Conservation (phyloP, 2,113 vertebrate genomes). For the Psilopsiagon aymara region DNA sequence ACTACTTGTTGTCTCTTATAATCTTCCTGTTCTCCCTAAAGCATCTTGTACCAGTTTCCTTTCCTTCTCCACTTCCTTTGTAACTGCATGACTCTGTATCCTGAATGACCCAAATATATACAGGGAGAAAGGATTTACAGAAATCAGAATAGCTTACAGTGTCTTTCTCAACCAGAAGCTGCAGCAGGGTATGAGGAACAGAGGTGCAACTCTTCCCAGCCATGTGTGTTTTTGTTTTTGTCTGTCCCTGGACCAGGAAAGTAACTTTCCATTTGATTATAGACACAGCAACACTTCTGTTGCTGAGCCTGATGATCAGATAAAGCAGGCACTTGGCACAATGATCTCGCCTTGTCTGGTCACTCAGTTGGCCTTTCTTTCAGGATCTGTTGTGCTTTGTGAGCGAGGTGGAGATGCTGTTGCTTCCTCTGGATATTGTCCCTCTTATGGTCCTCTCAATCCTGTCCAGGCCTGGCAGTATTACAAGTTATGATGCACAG, state of each 20-base stretch:
- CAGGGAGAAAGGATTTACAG: background rate
- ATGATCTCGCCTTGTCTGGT: background rate
- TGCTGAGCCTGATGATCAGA: slow-evolving; percentile 77
- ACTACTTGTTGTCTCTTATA: background rate
- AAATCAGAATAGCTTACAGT: background rate
- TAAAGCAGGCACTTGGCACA: slow-evolving; percentile 76
- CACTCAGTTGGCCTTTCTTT: background rate
- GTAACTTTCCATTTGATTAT: slow-evolving; percentile 73
- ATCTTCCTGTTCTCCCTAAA: slow-evolving; percentile 5
- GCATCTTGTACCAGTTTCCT: background rate
- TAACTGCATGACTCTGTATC: background rate
- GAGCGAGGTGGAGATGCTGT: background rate
- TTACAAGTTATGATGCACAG: background rate
- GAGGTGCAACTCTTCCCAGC: background rate
- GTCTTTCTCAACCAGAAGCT: background rate
- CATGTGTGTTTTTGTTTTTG: background rate
- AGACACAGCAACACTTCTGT: slow-evolving; percentile 66
- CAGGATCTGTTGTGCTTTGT: background rate
- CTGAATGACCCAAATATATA: background rate
- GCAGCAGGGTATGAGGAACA: background rate
- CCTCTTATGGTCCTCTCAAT: rapidly evolving
- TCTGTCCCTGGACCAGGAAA: slow-evolving; percentile 52
- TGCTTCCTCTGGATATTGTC: background rate
- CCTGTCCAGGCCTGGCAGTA: background rate
- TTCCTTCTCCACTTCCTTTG: background rate